phyloP scores from a whole-genome alignment of 2,888 invertebrate species.

The Clanis bilineata region DNA sequence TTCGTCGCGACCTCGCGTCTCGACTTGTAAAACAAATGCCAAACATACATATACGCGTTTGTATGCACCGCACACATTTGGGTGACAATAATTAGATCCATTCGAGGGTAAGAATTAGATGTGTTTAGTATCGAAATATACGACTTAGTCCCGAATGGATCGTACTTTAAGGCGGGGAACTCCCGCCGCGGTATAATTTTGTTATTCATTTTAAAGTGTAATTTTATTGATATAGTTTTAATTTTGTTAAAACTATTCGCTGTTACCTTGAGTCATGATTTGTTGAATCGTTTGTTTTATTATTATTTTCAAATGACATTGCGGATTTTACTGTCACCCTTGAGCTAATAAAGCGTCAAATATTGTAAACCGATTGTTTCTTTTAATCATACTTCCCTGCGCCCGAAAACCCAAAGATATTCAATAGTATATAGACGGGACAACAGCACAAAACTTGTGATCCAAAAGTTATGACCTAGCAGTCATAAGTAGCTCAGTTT shows the following conservation, averaged over 20 bases:
- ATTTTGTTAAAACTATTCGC: constrained; percentile 74
- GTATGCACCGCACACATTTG: constrained; percentile 55
- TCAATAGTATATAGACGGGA: too few relatives aligned
- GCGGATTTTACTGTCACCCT: constrained; percentile 78
- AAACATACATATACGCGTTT: constrained; percentile 57
- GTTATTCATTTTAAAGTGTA: constrained; percentile 68
- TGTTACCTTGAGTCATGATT: constrained; percentile 81
- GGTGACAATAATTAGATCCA: constrained; percentile 53
- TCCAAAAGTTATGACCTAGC: too few relatives aligned
- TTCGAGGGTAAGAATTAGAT: constrained; percentile 37
- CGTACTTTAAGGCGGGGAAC: constrained; percentile 23
- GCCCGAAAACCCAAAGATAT: too few relatives aligned
- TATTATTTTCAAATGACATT: constrained; percentile 77
- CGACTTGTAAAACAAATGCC: constrained; percentile 58
- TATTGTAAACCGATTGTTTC: constrained; percentile 71
- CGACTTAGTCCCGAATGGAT: constrained; percentile 40
- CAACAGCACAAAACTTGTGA: too few relatives aligned
- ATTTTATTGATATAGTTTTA: constrained; percentile 76
- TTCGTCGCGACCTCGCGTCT: constrained; percentile 41
- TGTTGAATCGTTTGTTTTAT: constrained; percentile 80
- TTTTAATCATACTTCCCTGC: constrained; percentile 41
- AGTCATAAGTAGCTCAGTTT: too few relatives aligned
- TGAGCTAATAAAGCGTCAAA: constrained; percentile 80
- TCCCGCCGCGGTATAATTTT: constrained; percentile 41
- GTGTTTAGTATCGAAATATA: constrained; percentile 16